These are phyloP conservation scores for Hecatera dysodea DNA, from an alignment of 2,888 invertebrate species.

Conservation along the genomic window DNA sequence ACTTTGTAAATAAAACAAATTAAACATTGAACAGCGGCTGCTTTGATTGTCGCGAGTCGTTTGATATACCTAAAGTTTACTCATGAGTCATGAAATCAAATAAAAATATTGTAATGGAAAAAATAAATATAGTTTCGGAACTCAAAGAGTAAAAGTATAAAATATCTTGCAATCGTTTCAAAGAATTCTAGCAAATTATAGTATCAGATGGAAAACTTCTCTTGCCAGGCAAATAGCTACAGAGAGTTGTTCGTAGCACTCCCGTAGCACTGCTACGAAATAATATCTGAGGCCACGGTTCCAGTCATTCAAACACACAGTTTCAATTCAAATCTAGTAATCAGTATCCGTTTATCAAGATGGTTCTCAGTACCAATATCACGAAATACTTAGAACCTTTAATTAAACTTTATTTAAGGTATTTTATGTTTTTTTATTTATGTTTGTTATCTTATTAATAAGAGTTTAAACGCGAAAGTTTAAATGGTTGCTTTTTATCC, in stretches of 20 bases:
- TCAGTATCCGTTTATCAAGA: not conserved
- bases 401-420: not conserved
- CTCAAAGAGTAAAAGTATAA: not conserved
- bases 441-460: too few species aligned
- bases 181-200: slow-evolving; percentile 12
- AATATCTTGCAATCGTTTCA: not conserved
- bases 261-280: slow-evolving; percentile 33
- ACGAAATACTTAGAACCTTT: too few species aligned
- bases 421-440: too few species aligned
- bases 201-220: not conserved
- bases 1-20: slow-evolving; percentile 48
- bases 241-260: slow-evolving; percentile 6
- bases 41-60: slow-evolving; percentile 40
- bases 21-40: slow-evolving; percentile 14
- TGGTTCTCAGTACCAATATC: not conserved
- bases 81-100: slow-evolving; percentile 19
- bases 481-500: too few species aligned
- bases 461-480: too few species aligned
- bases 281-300: slow-evolving; percentile 11
- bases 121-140: not conserved
- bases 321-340: slow-evolving; percentile 7
- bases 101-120: not conserved
- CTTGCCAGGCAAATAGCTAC: not conserved
- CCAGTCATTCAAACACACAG: not conserved
- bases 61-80: slow-evolving; percentile 32